Conservation (phyloP, 2,797 vertebrate species). For the Emydoidea blandingii region DNA sequence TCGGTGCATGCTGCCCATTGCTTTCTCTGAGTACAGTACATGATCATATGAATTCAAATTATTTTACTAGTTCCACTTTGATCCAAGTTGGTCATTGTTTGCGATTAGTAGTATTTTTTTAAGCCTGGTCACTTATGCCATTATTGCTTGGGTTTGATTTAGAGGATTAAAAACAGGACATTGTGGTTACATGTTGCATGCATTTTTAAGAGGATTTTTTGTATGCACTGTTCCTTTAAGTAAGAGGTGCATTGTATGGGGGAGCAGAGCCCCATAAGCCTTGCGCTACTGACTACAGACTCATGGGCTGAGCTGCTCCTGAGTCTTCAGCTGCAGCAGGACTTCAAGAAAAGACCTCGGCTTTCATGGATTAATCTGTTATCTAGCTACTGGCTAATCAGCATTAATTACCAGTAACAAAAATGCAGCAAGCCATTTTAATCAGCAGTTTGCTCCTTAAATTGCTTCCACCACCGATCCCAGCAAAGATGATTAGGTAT, state of each 20-base stretch:
- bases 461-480: constrained; percentile 51
- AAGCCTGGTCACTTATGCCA: neutral
- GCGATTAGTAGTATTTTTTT: neutral
- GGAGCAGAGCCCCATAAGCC: neutral
- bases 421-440: constrained; percentile 56
- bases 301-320: neutral
- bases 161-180: neutral
- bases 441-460: constrained; percentile 46
- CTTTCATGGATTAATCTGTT: constrained; percentile 65
- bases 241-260: neutral
- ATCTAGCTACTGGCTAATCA: constrained; percentile 56
- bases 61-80: neutral
- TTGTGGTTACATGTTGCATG: neutral
- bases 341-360: neutral
- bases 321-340: neutral
- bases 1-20: neutral
- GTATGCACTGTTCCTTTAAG: neutral
- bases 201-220: neutral
- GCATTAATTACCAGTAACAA: constrained; percentile 54
- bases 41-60: neutral
- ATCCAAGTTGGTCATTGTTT: neutral
- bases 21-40: fast-evolving
- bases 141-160: neutral
- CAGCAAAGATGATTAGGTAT: constrained; percentile 32
- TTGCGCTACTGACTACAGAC: neutral